A percentile compares a stretch with the other conserved stretches of the same genome.
These are phyloP conservation scores for Portunus trituberculatus DNA, from an alignment of 1,140 invertebrate genomes.

Conservation along the genomic window DNA sequence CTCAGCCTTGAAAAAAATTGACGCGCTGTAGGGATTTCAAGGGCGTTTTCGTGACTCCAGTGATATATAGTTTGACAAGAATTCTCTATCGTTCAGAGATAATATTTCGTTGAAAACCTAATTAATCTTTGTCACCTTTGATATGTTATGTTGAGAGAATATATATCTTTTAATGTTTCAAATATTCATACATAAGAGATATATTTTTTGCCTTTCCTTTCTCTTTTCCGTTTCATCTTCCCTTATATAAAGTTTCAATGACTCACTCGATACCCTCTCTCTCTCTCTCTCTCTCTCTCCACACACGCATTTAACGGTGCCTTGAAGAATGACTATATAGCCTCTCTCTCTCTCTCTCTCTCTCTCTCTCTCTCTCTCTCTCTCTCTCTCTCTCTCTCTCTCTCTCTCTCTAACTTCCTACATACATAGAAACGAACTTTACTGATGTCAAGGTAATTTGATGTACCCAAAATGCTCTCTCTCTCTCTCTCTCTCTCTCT, in stretches of 20 bases:
- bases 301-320: too few species aligned
- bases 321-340: background rate
- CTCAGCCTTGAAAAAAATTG: background rate
- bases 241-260: too few species aligned
- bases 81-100: background rate
- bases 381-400: too few species aligned
- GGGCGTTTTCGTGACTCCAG: background rate
- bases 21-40: background rate
- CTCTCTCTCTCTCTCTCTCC: too few species aligned
- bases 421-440: too few species aligned
- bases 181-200: background rate
- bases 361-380: background rate
- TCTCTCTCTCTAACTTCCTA: too few species aligned
- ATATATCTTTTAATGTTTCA: background rate
- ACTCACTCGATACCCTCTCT: too few species aligned
- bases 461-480: too few species aligned
- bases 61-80: background rate
- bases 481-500: too few species aligned
- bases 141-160: background rate
- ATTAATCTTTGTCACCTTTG: background rate
- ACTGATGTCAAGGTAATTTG: too few species aligned
- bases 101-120: background rate
- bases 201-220: background rate
- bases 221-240: too few species aligned
- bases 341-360: background rate